Conservation (phyloP, 2,113 vertebrate genomes). For the Ictalurus furcatus region DNA sequence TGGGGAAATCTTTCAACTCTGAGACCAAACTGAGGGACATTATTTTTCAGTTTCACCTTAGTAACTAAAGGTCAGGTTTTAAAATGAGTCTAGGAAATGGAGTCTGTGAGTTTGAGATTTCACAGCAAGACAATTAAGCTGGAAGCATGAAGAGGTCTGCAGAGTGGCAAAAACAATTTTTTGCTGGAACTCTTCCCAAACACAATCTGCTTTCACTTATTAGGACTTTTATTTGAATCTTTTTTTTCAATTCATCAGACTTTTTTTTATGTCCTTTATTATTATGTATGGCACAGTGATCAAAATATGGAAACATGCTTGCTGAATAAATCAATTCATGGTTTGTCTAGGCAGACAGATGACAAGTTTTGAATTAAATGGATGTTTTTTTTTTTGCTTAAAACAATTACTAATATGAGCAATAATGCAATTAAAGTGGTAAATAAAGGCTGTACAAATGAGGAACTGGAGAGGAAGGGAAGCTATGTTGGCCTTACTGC, state of each 20-base stretch:
- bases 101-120: slow-evolving; percentile 8
- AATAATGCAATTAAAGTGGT: background rate
- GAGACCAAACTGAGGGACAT: slow-evolving; percentile 6
- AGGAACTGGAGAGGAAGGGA: background rate
- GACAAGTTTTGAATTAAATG: background rate
- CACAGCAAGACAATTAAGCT: background rate
- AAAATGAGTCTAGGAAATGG: background rate
- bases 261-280: background rate
- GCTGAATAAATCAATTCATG: background rate
- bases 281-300: background rate
- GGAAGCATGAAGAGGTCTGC: background rate
- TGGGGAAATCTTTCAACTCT: background rate
- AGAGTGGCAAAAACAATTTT: background rate
- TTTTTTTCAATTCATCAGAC: background rate
- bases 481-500: background rate
- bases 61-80: background rate
- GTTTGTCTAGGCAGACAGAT: background rate
- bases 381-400: background rate
- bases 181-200: background rate
- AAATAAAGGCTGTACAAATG: background rate
- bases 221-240: background rate
- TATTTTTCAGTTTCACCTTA: background rate
- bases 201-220: background rate
- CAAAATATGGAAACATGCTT: background rate
- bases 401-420: background rate